Evolutionary conservation across 1,140 invertebrate species (phyloP), one percentile per base, ranked within the genome.

Genomic region (Diachasmimorpha longicaudata): DNA sequence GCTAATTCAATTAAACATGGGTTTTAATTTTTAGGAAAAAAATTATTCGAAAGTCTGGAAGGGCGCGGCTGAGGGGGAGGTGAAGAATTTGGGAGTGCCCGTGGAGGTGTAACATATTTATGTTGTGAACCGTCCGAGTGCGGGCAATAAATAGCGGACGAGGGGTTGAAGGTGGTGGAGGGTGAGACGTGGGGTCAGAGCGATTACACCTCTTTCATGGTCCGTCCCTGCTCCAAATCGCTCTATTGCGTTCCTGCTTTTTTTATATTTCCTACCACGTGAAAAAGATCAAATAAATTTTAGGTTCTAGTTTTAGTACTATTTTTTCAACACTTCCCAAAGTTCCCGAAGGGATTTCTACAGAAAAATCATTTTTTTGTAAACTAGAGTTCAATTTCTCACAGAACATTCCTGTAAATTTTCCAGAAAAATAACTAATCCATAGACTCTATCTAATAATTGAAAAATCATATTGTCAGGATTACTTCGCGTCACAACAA

Each of bases 121-220:
- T 85, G 85, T 86, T 88, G 87, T 85, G 88, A 88, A 88, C 85
- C 84, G 82, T 78, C 85, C 85, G 82, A 87, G 86, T 87, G 87
- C 78, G 82, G 84, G 86, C 84, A 85, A 88, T 88, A 88, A 88
- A 88, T 88, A 88, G 86, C 82, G 46, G 58, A 69, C n/a, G 48
- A 55, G 70, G 68, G 69, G 67, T 58, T 71, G 76, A 58, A 70
- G 78, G 72, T 76, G 74, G 72, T 70, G 79, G 68, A 70, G 72
- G 77, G 75, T 44, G 44, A 71, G 58, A 19, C 19, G 37, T 70
- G 77, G 79, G 77, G 78, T 77, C 79, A 77, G 78, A 83, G 76
- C 82, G 83, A 84, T 84, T 84, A 84, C 83, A 81, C 74, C 31
- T 83, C 76, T 78, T 39, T 48, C 75, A 70, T 81, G 75, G 72